Conservation (phyloP, 2,797 vertebrate species). For the Emydoidea blandingii region DNA sequence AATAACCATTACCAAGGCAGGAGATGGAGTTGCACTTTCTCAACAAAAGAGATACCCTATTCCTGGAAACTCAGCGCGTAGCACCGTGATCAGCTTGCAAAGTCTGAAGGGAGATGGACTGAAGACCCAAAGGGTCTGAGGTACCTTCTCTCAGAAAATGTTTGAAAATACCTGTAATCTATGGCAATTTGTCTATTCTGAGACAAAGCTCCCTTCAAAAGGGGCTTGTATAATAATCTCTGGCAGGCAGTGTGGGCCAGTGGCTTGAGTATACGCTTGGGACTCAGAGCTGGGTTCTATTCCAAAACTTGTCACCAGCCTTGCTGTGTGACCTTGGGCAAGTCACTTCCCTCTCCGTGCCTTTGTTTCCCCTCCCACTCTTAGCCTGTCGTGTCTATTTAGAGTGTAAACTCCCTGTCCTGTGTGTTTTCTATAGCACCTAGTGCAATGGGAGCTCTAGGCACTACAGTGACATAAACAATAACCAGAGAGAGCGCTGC, state of each 20-base stretch:
- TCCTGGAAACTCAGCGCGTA: neutral
- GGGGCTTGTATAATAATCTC: neutral
- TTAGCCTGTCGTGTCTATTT: too few species aligned
- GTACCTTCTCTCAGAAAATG: neutral
- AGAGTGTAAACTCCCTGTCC: too few species aligned
- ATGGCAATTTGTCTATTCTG: neutral
- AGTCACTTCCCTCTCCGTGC: neutral
- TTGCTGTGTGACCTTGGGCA: neutral
- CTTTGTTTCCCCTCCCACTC: neutral
- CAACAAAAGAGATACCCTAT: neutral
- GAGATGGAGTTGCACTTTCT: neutral
- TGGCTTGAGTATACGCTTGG: neutral
- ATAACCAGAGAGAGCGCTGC: neutral
- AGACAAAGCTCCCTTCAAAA: neutral
- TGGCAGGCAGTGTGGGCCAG: neutral
- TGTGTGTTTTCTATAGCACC: too few species aligned
- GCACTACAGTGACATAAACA: neutral
- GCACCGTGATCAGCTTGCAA: neutral
- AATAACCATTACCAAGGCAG: neutral
- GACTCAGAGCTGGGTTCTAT: neutral
- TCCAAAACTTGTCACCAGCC: neutral
- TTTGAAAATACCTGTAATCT: fast-evolving
- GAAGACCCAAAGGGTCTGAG: neutral
- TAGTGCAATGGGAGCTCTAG: neutral
- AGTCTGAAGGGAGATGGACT: neutral